phyloP scores from a whole-genome alignment of 1,140 invertebrate species.

The Drosophila biarmipes region DNA sequence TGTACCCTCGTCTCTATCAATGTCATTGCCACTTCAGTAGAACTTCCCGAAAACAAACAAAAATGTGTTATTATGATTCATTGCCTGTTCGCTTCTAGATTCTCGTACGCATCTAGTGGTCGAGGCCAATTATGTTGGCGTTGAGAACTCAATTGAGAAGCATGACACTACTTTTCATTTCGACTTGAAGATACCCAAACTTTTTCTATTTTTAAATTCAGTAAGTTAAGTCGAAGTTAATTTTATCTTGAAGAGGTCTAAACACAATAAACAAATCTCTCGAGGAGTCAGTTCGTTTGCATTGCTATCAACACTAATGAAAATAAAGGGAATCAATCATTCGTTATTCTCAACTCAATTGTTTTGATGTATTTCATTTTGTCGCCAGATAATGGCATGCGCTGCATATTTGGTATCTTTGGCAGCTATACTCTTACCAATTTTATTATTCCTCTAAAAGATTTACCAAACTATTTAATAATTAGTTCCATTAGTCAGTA shows the following conservation, averaged over 20 bases:
- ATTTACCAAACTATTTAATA: not conserved
- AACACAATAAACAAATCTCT: conserved; percentile 26
- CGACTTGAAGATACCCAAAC: conserved; percentile 4
- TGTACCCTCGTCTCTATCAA: conserved; percentile 36
- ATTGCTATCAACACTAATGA: conserved; percentile 8
- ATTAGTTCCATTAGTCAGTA: too few relatives aligned
- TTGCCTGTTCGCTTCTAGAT: conserved; percentile 1
- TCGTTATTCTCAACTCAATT: not conserved
- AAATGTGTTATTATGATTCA: conserved; percentile 31
- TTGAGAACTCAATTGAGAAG: conserved; percentile 28
- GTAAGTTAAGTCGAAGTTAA: conserved; percentile 15
- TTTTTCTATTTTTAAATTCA: conserved; percentile 3
- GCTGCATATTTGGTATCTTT: not conserved
- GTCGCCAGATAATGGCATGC: conserved; percentile 7
- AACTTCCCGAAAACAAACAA: conserved; percentile 36
- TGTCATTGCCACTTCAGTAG: conserved; percentile 43
- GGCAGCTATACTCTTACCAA: not conserved
- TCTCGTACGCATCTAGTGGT: conserved; percentile 1
- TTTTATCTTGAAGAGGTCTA: conserved; percentile 8
- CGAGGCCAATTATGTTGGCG: conserved; percentile 35
- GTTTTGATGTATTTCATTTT: not conserved
- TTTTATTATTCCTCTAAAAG: not conserved
- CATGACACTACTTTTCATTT: conserved; percentile 1
- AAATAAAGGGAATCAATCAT: conserved; percentile 22
- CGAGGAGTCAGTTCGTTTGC: conserved; percentile 10